phyloP scores from a whole-genome alignment of 2,888 invertebrate genomes.

The Ceraclea dissimilis region DNA sequence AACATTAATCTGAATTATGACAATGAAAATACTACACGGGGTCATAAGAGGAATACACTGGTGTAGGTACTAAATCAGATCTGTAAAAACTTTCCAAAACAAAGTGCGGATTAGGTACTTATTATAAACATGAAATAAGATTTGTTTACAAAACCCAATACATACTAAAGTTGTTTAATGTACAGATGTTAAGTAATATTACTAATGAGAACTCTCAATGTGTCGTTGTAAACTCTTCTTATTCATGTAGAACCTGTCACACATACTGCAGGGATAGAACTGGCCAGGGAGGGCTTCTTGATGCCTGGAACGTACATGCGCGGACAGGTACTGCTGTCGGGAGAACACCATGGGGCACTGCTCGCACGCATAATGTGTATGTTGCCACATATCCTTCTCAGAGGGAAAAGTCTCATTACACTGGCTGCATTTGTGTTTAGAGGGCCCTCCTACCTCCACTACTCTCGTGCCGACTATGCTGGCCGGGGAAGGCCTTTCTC shows the following conservation, averaged over 20 bases:
- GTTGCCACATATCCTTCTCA: slow-evolving; percentile 48
- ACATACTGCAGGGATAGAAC: slow-evolving; percentile 52
- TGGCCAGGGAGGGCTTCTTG: slow-evolving; percentile 46
- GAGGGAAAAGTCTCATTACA: slow-evolving; percentile 51
- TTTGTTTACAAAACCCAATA: too few relatives aligned
- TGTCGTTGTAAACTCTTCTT: slow-evolving; percentile 49
- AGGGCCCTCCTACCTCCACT: slow-evolving; percentile 37
- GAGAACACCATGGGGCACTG: slow-evolving; percentile 51
- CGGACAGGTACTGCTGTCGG: slow-evolving; percentile 41
- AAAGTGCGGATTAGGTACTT: too few relatives aligned
- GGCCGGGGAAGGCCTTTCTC: slow-evolving; percentile 35
- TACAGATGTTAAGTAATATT: too few relatives aligned
- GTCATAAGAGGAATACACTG: too few relatives aligned
- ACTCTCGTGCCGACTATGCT: slow-evolving; percentile 38
- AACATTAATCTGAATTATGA: too few relatives aligned
- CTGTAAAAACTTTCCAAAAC: too few relatives aligned
- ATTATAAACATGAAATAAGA: too few relatives aligned
- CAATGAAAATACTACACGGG: too few relatives aligned
- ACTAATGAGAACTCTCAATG: slow-evolving; percentile 44
- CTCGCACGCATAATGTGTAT: slow-evolving; percentile 50
- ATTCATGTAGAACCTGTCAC: slow-evolving; percentile 50
- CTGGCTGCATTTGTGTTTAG: slow-evolving; percentile 44
- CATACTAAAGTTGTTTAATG: too few relatives aligned
- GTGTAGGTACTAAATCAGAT: too few relatives aligned
- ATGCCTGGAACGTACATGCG: slow-evolving; percentile 46